A percentile compares a stretch with the other conserved stretches of the same genome.
phyloP scores from a whole-genome alignment of 2,888 invertebrate genomes.

The Thymelicus sylvestris region DNA sequence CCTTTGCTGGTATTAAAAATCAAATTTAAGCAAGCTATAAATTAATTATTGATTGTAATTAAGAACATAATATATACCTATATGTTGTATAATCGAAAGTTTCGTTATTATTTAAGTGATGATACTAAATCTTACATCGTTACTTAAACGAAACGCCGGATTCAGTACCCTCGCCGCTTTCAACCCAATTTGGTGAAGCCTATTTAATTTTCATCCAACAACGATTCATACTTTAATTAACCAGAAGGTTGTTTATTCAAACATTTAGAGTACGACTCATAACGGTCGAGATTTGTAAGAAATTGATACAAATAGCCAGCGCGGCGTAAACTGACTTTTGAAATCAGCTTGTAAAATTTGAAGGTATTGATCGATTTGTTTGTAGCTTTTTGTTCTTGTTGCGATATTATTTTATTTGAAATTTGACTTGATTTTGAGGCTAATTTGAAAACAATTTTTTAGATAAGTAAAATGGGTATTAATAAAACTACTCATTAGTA shows the following conservation, averaged over 20 bases:
- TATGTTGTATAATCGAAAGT: slow-evolving; percentile 37
- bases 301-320: slow-evolving; percentile 51
- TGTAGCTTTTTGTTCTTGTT: background rate
- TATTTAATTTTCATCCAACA: slow-evolving; percentile 65
- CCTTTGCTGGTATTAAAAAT: too few relatives aligned
- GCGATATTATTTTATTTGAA: background rate
- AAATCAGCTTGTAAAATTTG: slow-evolving; percentile 34
- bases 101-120: slow-evolving; percentile 49
- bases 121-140: slow-evolving; percentile 50
- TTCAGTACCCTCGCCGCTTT: slow-evolving; percentile 52
- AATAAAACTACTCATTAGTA: too few relatives aligned
- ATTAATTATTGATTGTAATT: slow-evolving; percentile 11
- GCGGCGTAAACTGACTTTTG: slow-evolving; percentile 31
- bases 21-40: too few relatives aligned
- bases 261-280: slow-evolving; percentile 54
- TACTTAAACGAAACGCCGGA: slow-evolving; percentile 53
- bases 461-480: too few relatives aligned
- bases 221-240: slow-evolving; percentile 64
- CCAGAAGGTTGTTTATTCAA: slow-evolving; percentile 58
- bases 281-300: slow-evolving; percentile 54
- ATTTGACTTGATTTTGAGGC: too few relatives aligned
- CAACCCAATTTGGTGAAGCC: slow-evolving; percentile 63
- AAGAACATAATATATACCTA: slow-evolving; percentile 11
- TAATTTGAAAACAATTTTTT: too few relatives aligned
- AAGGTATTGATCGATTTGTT: slow-evolving; percentile 13